phyloP scores from a whole-genome alignment of 2,113 vertebrate species.

The Gobio gobio region DNA sequence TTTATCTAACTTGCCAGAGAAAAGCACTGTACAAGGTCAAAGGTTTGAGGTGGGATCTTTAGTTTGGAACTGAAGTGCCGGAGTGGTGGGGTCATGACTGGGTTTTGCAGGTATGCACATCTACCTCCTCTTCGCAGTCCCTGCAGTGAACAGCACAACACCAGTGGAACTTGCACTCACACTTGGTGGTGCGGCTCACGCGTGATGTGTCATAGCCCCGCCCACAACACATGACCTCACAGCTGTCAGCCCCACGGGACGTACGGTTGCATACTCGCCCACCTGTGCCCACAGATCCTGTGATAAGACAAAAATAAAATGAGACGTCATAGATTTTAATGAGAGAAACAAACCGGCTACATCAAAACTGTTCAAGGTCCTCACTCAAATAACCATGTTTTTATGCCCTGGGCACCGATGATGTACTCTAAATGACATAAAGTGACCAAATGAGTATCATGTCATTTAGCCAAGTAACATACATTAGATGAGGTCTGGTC shows the following conservation, averaged over 20 bases:
- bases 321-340: not conserved
- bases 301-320: constrained; percentile 21
- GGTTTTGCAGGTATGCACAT: constrained; percentile 92
- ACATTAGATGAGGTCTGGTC: not conserved
- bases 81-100: constrained; percentile 74
- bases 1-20: not conserved
- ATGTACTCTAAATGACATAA: not conserved
- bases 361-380: not conserved
- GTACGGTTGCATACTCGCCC: constrained; percentile 91
- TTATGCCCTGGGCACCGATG: not conserved
- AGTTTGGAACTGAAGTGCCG: not conserved
- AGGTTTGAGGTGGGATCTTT: constrained; percentile 6
- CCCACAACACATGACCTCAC: constrained; percentile 96
- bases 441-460: not conserved
- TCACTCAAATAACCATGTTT: not conserved
- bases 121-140: constrained; percentile 89
- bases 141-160: constrained; percentile 92
- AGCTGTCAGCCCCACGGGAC: constrained; percentile 88
- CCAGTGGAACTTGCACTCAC: constrained; percentile 97
- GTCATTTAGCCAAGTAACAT: not conserved
- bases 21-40: constrained; percentile 3
- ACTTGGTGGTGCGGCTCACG: constrained; percentile 86
- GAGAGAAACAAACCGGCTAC: not conserved
- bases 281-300: constrained; percentile 88
- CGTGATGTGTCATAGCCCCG: constrained; percentile 91